Evolutionary conservation across 2,113 vertebrate species (phyloP).

Genomic region (Mirza zaza): DNA sequence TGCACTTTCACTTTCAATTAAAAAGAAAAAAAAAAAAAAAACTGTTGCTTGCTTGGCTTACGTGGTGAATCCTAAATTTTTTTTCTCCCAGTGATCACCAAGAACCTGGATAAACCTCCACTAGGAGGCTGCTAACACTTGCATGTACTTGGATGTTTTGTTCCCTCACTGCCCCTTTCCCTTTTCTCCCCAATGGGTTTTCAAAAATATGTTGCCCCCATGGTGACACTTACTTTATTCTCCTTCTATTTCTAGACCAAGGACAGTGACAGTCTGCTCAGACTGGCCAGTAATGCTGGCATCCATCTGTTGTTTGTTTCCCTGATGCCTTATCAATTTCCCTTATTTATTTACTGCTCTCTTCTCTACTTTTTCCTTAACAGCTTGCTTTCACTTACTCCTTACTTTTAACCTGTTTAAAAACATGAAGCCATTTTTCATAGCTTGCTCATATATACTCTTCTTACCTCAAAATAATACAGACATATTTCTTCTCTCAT

Average conservation of each 20-base stretch:
- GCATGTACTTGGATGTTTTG: neutral
- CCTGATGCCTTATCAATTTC: neutral
- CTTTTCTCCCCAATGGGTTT: neutral
- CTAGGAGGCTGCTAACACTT: no score
- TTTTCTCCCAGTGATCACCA: no score
- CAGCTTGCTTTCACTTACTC: neutral
- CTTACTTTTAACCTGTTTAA: neutral
- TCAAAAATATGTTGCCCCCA: neutral
- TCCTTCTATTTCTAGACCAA: neutral
- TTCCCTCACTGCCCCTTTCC: neutral
- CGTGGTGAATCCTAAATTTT: no score
- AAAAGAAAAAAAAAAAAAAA: no score
- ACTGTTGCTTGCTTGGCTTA: no score
- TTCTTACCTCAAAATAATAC: neutral
- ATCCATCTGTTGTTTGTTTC: neutral
- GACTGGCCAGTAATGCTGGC: neutral
- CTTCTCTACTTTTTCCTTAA: neutral
- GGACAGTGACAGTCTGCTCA: neutral
- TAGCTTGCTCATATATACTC: neutral
- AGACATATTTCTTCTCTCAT: neutral
- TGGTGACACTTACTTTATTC: neutral
- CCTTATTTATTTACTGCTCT: neutral
- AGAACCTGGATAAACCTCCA: no score
- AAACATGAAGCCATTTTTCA: neutral
- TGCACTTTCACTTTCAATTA: no score